A percentile compares a stretch with the other conserved stretches of the same genome.
These are phyloP conservation scores for Ianthella basta DNA, from an alignment of 37 sponge, comb jelly and placozoan genomes.

Conservation along the genomic window DNA sequence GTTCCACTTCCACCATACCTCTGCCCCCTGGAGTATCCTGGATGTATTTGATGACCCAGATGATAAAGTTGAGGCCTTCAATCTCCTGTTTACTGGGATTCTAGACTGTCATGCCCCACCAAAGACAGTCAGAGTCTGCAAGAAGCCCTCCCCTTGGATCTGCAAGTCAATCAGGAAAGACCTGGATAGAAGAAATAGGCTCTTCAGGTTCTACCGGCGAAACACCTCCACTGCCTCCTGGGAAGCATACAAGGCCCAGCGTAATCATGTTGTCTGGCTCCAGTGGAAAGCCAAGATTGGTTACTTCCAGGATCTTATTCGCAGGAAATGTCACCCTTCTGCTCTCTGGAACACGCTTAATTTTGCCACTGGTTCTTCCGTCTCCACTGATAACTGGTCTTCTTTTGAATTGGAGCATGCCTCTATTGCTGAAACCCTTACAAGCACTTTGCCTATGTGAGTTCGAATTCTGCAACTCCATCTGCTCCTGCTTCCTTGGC, in stretches of 20 bases:
- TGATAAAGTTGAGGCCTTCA: background rate
- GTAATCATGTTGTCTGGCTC: background rate
- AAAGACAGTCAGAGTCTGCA: background rate
- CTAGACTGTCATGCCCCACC: background rate
- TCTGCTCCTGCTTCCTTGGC: background rate
- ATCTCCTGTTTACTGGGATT: background rate
- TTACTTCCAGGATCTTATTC: background rate
- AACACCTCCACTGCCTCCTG: background rate
- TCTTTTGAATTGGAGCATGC: background rate
- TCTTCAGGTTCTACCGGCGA: background rate
- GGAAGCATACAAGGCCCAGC: background rate
- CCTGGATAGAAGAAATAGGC: conserved; percentile 2
- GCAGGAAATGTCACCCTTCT: background rate
- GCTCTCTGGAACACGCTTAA: conserved; percentile 1
- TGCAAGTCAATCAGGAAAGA: conserved; percentile 5
- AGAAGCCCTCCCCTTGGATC: conserved; percentile 11
- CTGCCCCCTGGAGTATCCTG: conserved; percentile 4
- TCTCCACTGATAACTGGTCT: background rate
- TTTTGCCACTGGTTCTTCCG: background rate
- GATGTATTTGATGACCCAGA: conserved; percentile 4
- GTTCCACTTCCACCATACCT: too few species aligned
- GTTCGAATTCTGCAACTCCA: background rate
- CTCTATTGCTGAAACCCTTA: conserved; percentile 11
- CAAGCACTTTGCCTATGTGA: conserved; percentile 7
- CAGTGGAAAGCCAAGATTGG: background rate